phyloP scores from a whole-genome alignment of 2,888 invertebrate species.

The Caradrina clavipalpis region DNA sequence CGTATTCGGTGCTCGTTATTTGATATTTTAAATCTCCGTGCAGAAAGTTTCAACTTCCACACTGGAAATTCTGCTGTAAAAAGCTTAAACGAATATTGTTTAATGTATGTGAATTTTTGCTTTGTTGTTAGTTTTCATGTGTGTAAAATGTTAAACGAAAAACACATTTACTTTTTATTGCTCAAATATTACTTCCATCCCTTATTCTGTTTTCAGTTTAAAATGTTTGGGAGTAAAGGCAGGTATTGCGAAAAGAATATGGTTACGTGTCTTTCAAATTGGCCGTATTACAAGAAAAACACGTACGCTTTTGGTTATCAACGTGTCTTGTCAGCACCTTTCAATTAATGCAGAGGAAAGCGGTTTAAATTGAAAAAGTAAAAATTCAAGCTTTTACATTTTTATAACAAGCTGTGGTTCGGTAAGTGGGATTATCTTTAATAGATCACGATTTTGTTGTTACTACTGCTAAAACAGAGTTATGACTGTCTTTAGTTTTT shows the following conservation, averaged over 20 bases:
- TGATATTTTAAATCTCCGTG: slow-evolving; percentile 60
- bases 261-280: slow-evolving; percentile 70
- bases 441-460: slow-evolving; percentile 9
- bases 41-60: slow-evolving; percentile 51
- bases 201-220: slow-evolving; percentile 36
- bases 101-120: slow-evolving; percentile 34
- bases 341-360: slow-evolving; percentile 79
- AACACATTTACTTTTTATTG: slow-evolving; percentile 23
- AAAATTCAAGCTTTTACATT: slow-evolving; percentile 60
- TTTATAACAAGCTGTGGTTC: slow-evolving; percentile 48
- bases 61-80: slow-evolving; percentile 35
- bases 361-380: slow-evolving; percentile 74
- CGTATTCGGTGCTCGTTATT: slow-evolving; percentile 63
- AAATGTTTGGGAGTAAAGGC: slow-evolving; percentile 45
- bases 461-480: background rate
- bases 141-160: slow-evolving; percentile 22
- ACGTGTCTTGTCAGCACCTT: slow-evolving; percentile 79
- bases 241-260: slow-evolving; percentile 59
- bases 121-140: slow-evolving; percentile 34
- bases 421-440: slow-evolving; percentile 20
- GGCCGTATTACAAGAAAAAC: slow-evolving; percentile 83
- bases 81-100: slow-evolving; percentile 40
- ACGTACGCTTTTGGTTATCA: slow-evolving; percentile 84
- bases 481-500: background rate
- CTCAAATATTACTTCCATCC: slow-evolving; percentile 25